phyloP scores from a whole-genome alignment of 2,797 vertebrate genomes.

The Poecilia gillii region DNA sequence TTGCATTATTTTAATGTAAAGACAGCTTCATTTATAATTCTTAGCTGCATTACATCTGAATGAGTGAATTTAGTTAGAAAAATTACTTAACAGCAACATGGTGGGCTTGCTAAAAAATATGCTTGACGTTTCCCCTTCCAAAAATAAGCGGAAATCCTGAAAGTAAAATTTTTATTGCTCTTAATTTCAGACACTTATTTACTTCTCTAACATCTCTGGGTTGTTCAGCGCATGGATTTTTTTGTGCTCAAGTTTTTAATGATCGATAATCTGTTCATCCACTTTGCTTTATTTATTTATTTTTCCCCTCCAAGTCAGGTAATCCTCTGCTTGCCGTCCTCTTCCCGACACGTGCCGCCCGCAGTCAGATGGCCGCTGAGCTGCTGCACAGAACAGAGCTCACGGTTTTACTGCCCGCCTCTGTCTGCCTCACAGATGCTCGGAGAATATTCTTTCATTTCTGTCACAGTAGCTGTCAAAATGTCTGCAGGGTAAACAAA shows the following conservation, averaged over 20 bases:
- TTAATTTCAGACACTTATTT: not conserved
- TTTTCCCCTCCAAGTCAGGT: not conserved
- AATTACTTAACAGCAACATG: not conserved
- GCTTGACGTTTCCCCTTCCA: not conserved
- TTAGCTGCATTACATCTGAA: not conserved
- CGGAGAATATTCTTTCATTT: not conserved
- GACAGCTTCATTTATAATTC: not conserved
- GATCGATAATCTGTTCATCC: conserved; percentile 5
- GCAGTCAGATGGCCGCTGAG: conserved; percentile 15
- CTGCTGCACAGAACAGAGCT: conserved; percentile 10
- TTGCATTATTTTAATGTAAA: not conserved
- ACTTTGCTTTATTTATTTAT: conserved; percentile 9
- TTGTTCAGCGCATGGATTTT: not conserved
- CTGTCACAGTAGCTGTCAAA: not conserved
- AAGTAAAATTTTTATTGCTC: not conserved
- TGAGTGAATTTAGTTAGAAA: not conserved
- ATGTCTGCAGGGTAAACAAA: conserved; percentile 5
- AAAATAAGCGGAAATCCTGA: not conserved
- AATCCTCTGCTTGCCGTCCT: not conserved
- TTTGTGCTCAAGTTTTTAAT: not conserved
- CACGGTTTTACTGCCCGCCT: not conserved
- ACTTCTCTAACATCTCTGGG: not conserved
- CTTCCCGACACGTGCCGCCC: conserved; percentile 1
- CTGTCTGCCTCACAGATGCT: not conserved
- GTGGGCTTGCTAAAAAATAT: not conserved